phyloP scores from a whole-genome alignment of 2,113 vertebrate species.

The Notarius lentiginosus region DNA sequence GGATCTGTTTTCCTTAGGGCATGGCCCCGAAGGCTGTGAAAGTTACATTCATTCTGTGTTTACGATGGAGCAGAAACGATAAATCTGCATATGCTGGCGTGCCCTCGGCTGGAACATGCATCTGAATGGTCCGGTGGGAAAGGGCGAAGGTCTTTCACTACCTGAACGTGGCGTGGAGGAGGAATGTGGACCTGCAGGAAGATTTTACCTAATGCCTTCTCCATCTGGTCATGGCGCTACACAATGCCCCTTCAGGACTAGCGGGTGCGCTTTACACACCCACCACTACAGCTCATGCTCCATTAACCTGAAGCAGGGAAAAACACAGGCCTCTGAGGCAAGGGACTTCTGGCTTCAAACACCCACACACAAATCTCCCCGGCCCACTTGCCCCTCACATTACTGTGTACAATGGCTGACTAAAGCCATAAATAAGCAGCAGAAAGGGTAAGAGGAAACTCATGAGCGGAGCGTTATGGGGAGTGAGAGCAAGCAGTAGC shows the following conservation, averaged over 20 bases:
- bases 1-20: constrained; percentile 43
- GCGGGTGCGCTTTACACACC: constrained; percentile 38
- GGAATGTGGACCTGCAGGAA: constrained; percentile 59
- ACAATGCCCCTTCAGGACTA: constrained; percentile 59
- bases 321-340: constrained; percentile 59
- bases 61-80: constrained; percentile 24
- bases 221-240: constrained; percentile 57
- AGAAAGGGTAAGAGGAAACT: constrained; percentile 25
- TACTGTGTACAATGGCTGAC: constrained; percentile 61
- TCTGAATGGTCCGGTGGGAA: neutral
- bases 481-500: constrained; percentile 1
- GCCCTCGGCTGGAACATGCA: constrained; percentile 5
- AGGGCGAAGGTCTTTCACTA: constrained; percentile 41
- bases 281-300: constrained; percentile 51
- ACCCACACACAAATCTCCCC: constrained; percentile 59
- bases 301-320: constrained; percentile 65
- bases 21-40: constrained; percentile 25
- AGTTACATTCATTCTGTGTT: constrained; percentile 5
- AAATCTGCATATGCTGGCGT: constrained; percentile 13
- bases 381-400: constrained; percentile 47
- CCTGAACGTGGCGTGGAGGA: constrained; percentile 45
- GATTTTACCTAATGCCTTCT: constrained; percentile 63
- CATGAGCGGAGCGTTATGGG: constrained; percentile 1
- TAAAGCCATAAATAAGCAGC: constrained; percentile 56
- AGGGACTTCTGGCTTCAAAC: constrained; percentile 62